Conservation (phyloP, 1,140 invertebrate species). For the Schlechtendalia chinensis region DNA sequence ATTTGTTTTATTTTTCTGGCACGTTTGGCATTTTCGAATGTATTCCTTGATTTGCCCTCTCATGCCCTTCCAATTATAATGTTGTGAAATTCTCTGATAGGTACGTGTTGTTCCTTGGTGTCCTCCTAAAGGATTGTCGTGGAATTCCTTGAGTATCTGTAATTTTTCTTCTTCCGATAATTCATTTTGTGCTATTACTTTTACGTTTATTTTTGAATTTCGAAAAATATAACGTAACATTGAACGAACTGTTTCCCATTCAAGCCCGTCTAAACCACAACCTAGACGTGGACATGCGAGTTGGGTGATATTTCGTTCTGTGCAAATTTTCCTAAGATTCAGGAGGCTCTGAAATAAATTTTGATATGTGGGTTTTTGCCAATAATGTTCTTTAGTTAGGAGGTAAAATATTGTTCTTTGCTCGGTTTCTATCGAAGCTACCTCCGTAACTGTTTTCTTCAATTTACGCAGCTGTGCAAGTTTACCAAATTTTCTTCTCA, state of each 20-base stretch:
- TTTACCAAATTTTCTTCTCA: no score
- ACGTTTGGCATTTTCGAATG: constrained; percentile 20
- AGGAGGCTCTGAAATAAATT: not conserved
- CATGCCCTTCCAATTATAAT: constrained; percentile 50
- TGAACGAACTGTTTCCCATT: not conserved
- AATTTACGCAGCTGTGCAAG: not conserved
- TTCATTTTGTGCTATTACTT: not conserved
- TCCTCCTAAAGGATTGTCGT: constrained; percentile 5
- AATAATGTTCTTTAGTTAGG: not conserved
- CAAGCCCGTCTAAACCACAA: not conserved
- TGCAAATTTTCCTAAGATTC: not conserved
- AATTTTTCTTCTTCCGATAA: not conserved
- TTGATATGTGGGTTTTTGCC: not conserved
- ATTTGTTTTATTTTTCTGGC: not conserved
- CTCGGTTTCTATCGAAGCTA: not conserved
- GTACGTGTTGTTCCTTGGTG: constrained; percentile 45
- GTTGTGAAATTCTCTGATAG: not conserved
- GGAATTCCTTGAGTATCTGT: constrained; percentile 25
- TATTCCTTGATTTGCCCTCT: constrained; percentile 31
- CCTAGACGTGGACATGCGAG: not conserved
- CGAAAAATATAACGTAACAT: not conserved
- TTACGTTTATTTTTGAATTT: not conserved
- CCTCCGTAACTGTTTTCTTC: not conserved
- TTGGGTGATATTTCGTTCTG: not conserved
- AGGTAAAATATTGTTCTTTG: not conserved